phyloP scores from a whole-genome alignment of 2,113 vertebrate species.

The Microtus ochrogaster region DNA sequence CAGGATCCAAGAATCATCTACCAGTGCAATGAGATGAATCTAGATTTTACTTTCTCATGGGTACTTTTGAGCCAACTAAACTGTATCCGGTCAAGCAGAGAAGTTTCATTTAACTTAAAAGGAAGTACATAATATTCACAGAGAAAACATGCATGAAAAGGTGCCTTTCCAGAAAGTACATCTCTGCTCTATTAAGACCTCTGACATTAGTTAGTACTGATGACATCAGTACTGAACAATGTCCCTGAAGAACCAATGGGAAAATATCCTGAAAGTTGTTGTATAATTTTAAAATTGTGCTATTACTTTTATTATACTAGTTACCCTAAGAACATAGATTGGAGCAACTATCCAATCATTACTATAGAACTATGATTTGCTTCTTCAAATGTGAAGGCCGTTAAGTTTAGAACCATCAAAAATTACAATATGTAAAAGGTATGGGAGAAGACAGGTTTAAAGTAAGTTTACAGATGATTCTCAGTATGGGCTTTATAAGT shows the following conservation, averaged over 20 bases:
- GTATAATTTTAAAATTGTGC: not conserved
- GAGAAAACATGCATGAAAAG: not conserved
- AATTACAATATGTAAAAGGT: not conserved
- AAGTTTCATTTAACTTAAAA: not conserved
- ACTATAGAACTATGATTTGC: not conserved
- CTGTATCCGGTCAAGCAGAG: not conserved
- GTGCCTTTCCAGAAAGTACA: not conserved
- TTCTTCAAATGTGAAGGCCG: not conserved
- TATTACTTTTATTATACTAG: not conserved
- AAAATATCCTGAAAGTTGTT: not conserved
- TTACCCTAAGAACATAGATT: not conserved
- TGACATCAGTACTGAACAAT: not conserved
- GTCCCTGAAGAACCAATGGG: not conserved
- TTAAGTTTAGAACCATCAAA: not conserved
- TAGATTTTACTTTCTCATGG: not conserved
- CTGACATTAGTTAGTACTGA: not conserved
- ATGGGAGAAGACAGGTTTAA: constrained; percentile 9
- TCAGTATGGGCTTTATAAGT: constrained; percentile 23
- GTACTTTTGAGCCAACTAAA: not conserved
- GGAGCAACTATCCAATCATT: not conserved
- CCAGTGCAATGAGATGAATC: not conserved
- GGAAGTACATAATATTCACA: not conserved
- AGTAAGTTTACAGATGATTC: not conserved
- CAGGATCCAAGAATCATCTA: not conserved
- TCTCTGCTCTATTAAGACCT: not conserved